Base-by-base conservation (phyloP, 2,797 vertebrate genomes). In the Octomys mimax region DNA sequence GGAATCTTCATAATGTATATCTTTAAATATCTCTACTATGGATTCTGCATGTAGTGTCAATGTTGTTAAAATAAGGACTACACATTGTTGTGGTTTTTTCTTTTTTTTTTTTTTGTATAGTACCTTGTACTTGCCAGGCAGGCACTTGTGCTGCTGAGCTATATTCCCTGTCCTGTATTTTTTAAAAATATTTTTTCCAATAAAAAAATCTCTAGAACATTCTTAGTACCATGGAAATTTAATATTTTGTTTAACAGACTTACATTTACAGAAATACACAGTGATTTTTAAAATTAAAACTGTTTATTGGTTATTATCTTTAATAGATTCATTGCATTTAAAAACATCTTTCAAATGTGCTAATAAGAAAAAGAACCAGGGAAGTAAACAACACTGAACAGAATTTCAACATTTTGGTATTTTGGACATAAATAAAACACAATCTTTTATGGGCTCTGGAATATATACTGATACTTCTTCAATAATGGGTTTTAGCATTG, bases 341-440 rank as follows among this genome's bases (percentile, higher is more conserved):
- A 96, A 28, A 86, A 64, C 26, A 73, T 87, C 86, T 94, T 93
- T 62, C 73, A 92, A 94, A 94, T 62, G 70, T 93, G 75, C 46
- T 92, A 97, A 96, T 97, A 96, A 96, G 92, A 96, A 96, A 97
- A 96, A 96, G 86, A 95, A 52, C 62, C 78, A 95, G 57, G 46
- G 84, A 97, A 93, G 33, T 77, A n/a, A 91, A 93, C 11, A 82
- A 84, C 75, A 36, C 77, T 91, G 49, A 49, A 66, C 22, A 93
- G 61, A 96, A 88, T 84, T 94, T 61, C 21, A 61, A 61, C 22
- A 61, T 61, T 95, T 95, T 77, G 89, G 84, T 79, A 22, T 96
- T 93, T 86, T 80, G 2, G 75, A 96, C 82, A 97, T 90, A 97
- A 95, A 96, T 93, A 92, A 96, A 97, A 93, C 42, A 87, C 75